A percentile compares a stretch with the other conserved stretches of the same genome.
Evolutionary conservation across 2,888 invertebrate genomes (phyloP).

Genomic region (Zygothrica quintamaculata): DNA sequence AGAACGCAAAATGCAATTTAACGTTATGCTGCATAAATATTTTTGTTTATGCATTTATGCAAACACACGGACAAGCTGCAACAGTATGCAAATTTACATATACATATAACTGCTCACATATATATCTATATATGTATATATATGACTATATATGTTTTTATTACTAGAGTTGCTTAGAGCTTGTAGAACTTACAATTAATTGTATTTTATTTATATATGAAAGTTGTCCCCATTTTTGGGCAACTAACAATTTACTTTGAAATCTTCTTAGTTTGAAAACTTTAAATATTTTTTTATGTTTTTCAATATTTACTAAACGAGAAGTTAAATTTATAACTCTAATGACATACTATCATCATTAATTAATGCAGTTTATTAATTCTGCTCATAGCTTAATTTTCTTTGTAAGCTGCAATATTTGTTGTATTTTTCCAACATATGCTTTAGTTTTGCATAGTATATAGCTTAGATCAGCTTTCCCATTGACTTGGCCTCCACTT

Average conservation of each 20-base stretch:
- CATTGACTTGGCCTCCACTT: constrained; percentile 55
- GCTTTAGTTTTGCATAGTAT: constrained; percentile 27
- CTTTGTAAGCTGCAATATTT: constrained; percentile 26
- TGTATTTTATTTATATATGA: constrained; percentile 17
- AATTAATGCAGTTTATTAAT: neutral
- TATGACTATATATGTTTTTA: constrained; percentile 34
- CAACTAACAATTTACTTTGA: neutral
- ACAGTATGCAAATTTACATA: constrained; percentile 18
- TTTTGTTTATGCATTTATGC: constrained; percentile 71
- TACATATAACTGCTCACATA: constrained; percentile 19
- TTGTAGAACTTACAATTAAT: constrained; percentile 63
- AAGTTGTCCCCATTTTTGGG: constrained; percentile 1
- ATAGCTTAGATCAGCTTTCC: constrained; percentile 26
- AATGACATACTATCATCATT: constrained; percentile 12
- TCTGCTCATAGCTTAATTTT: too few species aligned
- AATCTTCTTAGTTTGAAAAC: constrained; percentile 1
- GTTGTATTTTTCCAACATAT: constrained; percentile 30
- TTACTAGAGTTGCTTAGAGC: constrained; percentile 74
- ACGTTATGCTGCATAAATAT: constrained; percentile 66
- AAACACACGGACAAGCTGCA: constrained; percentile 39
- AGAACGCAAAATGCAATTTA: constrained; percentile 55
- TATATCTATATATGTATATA: constrained; percentile 13
- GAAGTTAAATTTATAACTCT: constrained; percentile 64
- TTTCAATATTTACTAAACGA: constrained; percentile 19
- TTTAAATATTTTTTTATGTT: constrained; percentile 10